Base-by-base conservation (phyloP, 2,797 vertebrate species). In the Rhinatrema bivittatum region DNA sequence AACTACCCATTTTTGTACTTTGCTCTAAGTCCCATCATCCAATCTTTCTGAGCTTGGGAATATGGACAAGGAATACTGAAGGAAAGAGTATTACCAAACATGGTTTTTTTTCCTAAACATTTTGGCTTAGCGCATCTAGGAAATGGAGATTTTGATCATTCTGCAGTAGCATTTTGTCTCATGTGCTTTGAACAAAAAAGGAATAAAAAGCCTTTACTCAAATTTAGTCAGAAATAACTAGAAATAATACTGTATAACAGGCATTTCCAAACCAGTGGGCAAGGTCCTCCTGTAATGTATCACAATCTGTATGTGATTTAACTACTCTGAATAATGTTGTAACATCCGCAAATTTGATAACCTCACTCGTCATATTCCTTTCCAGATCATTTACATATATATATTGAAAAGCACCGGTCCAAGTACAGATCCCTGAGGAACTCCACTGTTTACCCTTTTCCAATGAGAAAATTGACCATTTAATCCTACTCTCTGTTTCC, bases 11-110 rank as follows among this genome's bases (percentile, higher is more conserved):
- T 29, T 33, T 43, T 10, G 7, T n/a, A 9, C 24, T 51, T 57
- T 57, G 46, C 50, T 38, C n/a, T n/a, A n/a, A n/a, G 42, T 23
- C 25, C 34, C 23, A 32, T 7, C 10, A 18, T 7, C 5, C 33
- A 7, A 7, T 18, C 7, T 2, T 5, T 7, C 1, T 16, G 7
- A 10, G 12, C 5, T n/a, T n/a, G n/a, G n/a, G n/a, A n/a, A 5
- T 8, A 18, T 11, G 7, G 7, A 6, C 2, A 23, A 7, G 28
- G 24, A 49, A 5, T 6, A 7, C n/a, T n/a, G n/a, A n/a, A 16
- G 20, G 11, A 7, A 16, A 40, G 33, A 9, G 2, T 29, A 1
- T 21, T 2, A 35, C 30, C 26, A 36, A 28, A 25, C 13, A 39
- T n/a, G n/a, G 9, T 25, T 5, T 16, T 15, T 16, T 42, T 23